Base-by-base conservation (phyloP, 2,888 invertebrate genomes). In the Achlya flavicornis region DNA sequence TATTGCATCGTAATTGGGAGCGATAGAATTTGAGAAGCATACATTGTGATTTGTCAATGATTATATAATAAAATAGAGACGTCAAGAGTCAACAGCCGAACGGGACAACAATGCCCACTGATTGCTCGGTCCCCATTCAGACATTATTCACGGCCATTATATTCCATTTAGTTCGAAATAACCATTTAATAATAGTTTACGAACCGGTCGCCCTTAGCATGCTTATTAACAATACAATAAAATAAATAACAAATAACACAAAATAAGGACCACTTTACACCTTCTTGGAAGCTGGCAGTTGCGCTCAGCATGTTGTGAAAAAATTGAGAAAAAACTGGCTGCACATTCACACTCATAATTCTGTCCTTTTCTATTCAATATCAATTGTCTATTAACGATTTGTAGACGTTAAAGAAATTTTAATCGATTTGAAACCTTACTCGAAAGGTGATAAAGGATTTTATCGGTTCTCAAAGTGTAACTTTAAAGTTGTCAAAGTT, bases 191-290 rank as follows among this genome's bases (percentile, higher is more conserved):
- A 88, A 85, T 92, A 90, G 88, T 89, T 87, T 87, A 86, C 87
- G 86, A 82, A 85, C 76, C 80, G 78, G 86, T 86, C 84, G 88
- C 84, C 89, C 88, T 87, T 88, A 88, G 86, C 91, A 89, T 89
- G 92, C 91, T 89, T 92, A 93, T 93, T 93, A 93, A 93, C 91
- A 93, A 93, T 92, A 93, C 92, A 93, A 92, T 92, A 90, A 93
- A 91, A 91, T 92, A 93, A 93, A 90, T 92, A 91, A 88, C 89
- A 91, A 87, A 87, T 86, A 87, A 86, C 83, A 85, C 80, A 85
- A 91, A 91, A 89, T 88, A 89, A 87, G 85, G 76, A 78, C 90
- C 91, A 93, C 91, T 93, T 93, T 93, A 93, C 93, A 93, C 93
- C 92, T 93, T 93, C 93, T 89, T 86, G 89, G 93, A 93, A 93